Base-by-base conservation (phyloP, 2,888 invertebrate genomes). In the Acronicta aceris region DNA sequence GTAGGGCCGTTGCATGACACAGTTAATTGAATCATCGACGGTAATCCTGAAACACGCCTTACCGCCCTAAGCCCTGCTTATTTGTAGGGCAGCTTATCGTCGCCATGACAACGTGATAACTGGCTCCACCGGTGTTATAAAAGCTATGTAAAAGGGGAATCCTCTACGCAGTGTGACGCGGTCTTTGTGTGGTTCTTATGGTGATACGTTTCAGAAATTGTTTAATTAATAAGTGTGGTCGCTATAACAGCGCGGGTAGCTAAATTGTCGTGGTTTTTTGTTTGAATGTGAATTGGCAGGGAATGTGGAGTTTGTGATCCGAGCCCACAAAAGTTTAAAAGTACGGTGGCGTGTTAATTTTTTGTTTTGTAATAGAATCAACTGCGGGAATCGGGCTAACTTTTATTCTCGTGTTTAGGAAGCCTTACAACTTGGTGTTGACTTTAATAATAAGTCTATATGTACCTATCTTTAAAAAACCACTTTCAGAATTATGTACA, bases 21-120 rank as follows among this genome's bases (percentile, higher is more conserved):
- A 46, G 49, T 51, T 68, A 65, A 76, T 76, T 69, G 69, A 74
- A 72, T 65, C 74, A 65, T 69, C 55, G 43, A 25, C 52, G 2
- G 50, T 76, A 76, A 76, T 76, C 71, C 65, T 71, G 42, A 62
- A 59, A 62, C 65, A 50, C 49, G 50, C 56, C 25, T 46, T 71
- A 70, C 48, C 47, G 50, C 56, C 41, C 43, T 71, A 70, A 62
- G 72, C 72, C 47, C n/a, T 12, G 50, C 50, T 55, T 54, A 60
- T 77, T 74, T 74, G 55, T 72, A 27, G 74, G 56, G 65, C 59
- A 71, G 74, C 76, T 75, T 71, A 78, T 17, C 7, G 55, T 87
- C 65, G 47, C 75, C 79, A 84, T 84, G 58, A 65, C 40, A 65
- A 81, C 81, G 53, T 57, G 81, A 84, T 84, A 81, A 69, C 65